Conservation (phyloP, 2,113 vertebrate species). For the Myocastor coypus region DNA sequence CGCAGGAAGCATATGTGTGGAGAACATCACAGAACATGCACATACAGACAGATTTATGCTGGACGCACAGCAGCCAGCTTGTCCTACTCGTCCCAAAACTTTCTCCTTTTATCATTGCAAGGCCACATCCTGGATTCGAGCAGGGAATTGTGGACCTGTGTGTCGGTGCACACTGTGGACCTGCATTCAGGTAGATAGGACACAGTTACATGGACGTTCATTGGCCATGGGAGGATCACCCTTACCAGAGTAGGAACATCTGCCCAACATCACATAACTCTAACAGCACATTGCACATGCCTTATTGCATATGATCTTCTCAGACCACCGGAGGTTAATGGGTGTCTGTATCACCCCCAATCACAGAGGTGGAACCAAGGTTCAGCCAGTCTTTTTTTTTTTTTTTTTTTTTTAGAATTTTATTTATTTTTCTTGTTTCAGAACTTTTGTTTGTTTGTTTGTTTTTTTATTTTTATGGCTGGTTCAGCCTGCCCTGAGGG, state of each 20-base stretch:
- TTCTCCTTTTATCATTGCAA: not conserved
- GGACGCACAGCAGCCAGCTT: not conserved
- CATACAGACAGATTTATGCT: rapidly evolving
- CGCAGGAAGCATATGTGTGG: rapidly evolving
- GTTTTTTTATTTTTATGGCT: too few species aligned
- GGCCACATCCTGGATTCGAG: not conserved
- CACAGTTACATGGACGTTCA: not conserved
- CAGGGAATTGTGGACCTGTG: not conserved
- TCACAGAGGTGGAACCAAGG: not conserved
- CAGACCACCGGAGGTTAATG: not conserved
- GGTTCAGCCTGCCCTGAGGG: too few species aligned
- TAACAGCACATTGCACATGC: too few species aligned
- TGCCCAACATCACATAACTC: not conserved
- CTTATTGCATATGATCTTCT: not conserved
- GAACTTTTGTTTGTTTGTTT: too few species aligned
- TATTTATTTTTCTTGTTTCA: too few species aligned
- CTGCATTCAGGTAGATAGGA: not conserved
- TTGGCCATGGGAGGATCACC: too few species aligned
- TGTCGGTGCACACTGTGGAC: not conserved
- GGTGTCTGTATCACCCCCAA: too few species aligned
- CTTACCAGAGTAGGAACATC: not conserved
- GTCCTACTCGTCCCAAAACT: not conserved
- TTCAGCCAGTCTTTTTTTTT: not conserved
- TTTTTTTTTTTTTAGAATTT: too few species aligned
- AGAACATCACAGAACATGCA: rapidly evolving